Evolutionary conservation across 1,140 invertebrate species (phyloP).

Genomic region (Ceratoteleas bidentatus): DNA sequence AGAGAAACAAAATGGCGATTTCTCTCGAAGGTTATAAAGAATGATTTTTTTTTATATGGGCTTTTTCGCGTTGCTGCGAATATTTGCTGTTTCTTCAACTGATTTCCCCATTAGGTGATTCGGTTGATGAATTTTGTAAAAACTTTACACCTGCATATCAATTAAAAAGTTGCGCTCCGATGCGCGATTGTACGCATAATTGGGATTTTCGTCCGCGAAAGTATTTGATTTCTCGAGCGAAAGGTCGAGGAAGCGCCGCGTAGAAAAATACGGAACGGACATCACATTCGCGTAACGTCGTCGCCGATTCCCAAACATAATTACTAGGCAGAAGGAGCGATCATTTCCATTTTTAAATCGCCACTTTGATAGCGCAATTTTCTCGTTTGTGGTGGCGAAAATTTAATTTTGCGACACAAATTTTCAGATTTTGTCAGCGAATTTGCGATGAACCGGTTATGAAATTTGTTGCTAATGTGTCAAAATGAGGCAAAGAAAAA

Average conservation of each 20-base stretch:
- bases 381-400: neutral
- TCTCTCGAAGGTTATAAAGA: too few relatives aligned
- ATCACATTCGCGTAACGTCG: neutral
- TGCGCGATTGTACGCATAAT: neutral
- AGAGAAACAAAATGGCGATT: too few relatives aligned
- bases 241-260: neutral
- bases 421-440: neutral
- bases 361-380: conserved; percentile 1
- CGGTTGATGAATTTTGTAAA: neutral
- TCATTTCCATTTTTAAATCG: conserved; percentile 15
- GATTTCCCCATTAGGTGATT: neutral
- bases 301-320: neutral
- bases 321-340: neutral
- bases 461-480: conserved; percentile 18
- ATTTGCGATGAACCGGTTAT: conserved; percentile 23
- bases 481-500: conserved; percentile 22
- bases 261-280: neutral
- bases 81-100: too few relatives aligned
- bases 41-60: too few relatives aligned
- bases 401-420: conserved; percentile 5
- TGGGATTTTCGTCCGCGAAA: neutral
- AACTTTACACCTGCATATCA: neutral
- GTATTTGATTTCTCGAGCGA: neutral
- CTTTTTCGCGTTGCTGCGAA: too few relatives aligned
- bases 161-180: neutral